Evolutionary conservation across 2,888 invertebrate species (phyloP).

Genomic region (Scaptomyza polygonia): DNA sequence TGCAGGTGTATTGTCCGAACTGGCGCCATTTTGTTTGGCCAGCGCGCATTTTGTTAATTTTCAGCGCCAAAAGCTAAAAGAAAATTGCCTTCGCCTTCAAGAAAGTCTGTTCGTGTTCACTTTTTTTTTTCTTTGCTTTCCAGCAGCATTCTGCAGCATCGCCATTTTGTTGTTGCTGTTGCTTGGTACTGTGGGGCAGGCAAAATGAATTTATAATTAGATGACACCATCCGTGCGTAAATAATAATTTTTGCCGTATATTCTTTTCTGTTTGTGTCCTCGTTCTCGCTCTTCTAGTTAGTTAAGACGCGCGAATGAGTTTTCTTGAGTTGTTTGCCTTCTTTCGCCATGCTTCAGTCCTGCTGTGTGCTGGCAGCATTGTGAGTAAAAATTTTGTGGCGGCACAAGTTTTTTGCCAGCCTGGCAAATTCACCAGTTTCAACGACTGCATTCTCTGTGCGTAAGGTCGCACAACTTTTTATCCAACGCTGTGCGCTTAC

Average conservation of each 20-base stretch:
- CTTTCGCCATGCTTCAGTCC: not conserved
- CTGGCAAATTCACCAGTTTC: slow-evolving; percentile 46
- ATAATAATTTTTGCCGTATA: slow-evolving; percentile 78
- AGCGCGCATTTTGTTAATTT: slow-evolving; percentile 74
- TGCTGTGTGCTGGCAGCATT: slow-evolving; percentile 42
- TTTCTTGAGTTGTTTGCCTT: slow-evolving; percentile 64
- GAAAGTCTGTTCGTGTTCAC: slow-evolving; percentile 34
- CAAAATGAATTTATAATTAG: slow-evolving; percentile 84
- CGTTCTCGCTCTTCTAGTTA: slow-evolving; percentile 65
- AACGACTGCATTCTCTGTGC: slow-evolving; percentile 45
- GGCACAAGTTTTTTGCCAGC: slow-evolving; percentile 68
- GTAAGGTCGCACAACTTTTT: slow-evolving; percentile 67
- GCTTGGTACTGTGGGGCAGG: slow-evolving; percentile 39
- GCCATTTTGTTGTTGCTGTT: slow-evolving; percentile 43
- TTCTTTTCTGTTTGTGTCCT: slow-evolving; percentile 24
- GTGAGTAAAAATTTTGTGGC: slow-evolving; percentile 65
- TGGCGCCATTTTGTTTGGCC: slow-evolving; percentile 67
- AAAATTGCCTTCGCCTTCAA: slow-evolving; percentile 61
- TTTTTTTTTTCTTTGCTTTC: slow-evolving; percentile 2
- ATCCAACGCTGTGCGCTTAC: slow-evolving; percentile 22
- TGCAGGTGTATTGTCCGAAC: slow-evolving; percentile 75
- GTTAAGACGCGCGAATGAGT: slow-evolving; percentile 78
- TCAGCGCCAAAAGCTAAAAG: slow-evolving; percentile 58
- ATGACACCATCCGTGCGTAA: slow-evolving; percentile 85
- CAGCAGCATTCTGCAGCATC: slow-evolving; percentile 25